phyloP scores from a whole-genome alignment of 2,113 vertebrate species.

The Aptenodytes forsteri region DNA sequence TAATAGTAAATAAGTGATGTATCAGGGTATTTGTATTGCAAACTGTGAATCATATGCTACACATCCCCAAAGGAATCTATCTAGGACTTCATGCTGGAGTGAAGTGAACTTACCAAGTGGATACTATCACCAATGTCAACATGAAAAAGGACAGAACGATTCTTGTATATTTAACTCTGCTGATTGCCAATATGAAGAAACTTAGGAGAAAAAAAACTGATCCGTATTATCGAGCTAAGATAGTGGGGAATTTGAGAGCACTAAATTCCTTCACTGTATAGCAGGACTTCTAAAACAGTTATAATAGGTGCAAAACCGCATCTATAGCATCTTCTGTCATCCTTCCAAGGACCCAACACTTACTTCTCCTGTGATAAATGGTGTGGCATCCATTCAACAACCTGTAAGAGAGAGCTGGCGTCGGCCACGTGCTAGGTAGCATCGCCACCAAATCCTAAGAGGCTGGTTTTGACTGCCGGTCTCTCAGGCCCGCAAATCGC shows the following conservation, averaged over 20 bases:
- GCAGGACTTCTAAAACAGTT: constrained; percentile 20
- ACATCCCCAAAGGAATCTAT: constrained; percentile 69
- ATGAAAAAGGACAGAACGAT: constrained; percentile 4
- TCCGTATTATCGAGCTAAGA: not conserved
- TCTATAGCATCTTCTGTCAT: not conserved
- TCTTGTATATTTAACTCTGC: constrained; percentile 67
- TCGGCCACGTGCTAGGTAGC: constrained; percentile 18
- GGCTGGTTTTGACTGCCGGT: constrained; percentile 13
- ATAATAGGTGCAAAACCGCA: not conserved
- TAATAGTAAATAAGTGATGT: constrained; percentile 79
- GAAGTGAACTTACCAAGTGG: constrained; percentile 41
- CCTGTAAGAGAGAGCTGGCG: constrained; percentile 51
- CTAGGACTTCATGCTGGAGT: constrained; percentile 36
- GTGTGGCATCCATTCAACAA: constrained; percentile 66
- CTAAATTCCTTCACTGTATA: constrained; percentile 50
- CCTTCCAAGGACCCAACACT: constrained; percentile 48
- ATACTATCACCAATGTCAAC: not conserved
- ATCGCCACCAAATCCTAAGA: constrained; percentile 48
- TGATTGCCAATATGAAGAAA: constrained; percentile 62
- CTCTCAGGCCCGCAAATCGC: constrained; percentile 40
- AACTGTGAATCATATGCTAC: constrained; percentile 82
- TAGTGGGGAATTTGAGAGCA: constrained; percentile 10
- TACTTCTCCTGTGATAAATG: constrained; percentile 25
- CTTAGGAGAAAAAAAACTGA: not conserved
- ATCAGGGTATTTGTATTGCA: constrained; percentile 84